Percentiles rank a stretch among this genome's conserved stretches.
Evolutionary conservation across 2,113 vertebrate species (phyloP).

Genomic region (Tragulus kanchil): DNA sequence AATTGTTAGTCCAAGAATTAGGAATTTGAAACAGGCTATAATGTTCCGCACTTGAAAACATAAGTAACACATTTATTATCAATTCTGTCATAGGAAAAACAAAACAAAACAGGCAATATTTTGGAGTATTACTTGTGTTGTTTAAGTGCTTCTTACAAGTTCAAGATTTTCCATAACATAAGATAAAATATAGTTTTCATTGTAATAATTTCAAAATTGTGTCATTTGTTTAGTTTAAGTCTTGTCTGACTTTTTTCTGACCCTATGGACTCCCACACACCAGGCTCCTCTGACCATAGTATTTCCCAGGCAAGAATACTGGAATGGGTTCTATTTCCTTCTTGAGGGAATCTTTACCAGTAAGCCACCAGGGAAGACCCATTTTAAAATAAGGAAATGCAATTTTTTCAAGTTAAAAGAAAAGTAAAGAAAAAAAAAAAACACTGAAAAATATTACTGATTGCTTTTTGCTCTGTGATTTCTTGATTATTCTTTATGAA

Average conservation of each 20-base stretch:
- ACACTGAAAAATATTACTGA: neutral
- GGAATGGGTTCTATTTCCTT: neutral
- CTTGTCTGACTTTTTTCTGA: neutral
- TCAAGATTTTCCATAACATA: neutral
- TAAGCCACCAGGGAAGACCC: neutral
- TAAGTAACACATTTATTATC: neutral
- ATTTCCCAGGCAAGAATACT: neutral
- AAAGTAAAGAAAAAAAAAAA: neutral
- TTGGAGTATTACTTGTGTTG: neutral
- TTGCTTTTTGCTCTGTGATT: neutral
- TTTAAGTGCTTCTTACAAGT: neutral
- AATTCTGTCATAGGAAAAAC: neutral
- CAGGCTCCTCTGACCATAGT: neutral
- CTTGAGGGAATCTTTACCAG: neutral
- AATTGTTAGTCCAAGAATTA: neutral
- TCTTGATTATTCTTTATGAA: neutral
- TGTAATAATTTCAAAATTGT: neutral
- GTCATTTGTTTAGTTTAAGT: neutral
- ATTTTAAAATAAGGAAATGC: neutral
- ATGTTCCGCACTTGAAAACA: neutral
- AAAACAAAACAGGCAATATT: neutral
- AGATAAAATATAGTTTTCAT: neutral
- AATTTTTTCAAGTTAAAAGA: neutral
- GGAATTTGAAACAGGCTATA: neutral
- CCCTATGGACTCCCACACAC: neutral